phyloP scores from a whole-genome alignment of 2,797 vertebrate genomes.

The Centropyge bicolor region DNA sequence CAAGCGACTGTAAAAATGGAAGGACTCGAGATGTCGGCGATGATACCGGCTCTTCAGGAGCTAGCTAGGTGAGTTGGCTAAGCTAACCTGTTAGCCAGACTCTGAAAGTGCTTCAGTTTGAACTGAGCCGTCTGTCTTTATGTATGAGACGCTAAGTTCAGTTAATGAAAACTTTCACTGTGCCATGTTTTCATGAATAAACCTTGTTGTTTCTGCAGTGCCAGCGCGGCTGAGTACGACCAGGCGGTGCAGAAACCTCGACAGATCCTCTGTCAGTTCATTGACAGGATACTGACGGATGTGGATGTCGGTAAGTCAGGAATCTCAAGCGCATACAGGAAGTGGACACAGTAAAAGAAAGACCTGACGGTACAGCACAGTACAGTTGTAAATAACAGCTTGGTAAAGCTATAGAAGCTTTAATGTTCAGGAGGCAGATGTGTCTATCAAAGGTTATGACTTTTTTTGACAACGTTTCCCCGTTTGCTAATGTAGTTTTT shows the following conservation, averaged over 20 bases:
- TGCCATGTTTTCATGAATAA: not conserved
- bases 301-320: slow-evolving; percentile 92
- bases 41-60: slow-evolving; percentile 96
- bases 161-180: accelerated
- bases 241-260: slow-evolving; percentile 93
- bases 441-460: not conserved
- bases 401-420: not conserved
- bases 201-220: slow-evolving; percentile 78
- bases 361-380: not conserved
- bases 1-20: slow-evolving; percentile 82
- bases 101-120: not conserved
- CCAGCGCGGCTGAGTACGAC: slow-evolving; percentile 91
- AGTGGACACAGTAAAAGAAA: not conserved
- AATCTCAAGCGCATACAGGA: not conserved
- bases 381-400: not conserved
- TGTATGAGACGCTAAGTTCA: accelerated
- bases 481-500: not conserved
- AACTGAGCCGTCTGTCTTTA: not conserved
- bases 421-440: no score
- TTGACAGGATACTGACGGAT: slow-evolving; percentile 96
- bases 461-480: no score
- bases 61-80: slow-evolving; percentile 89
- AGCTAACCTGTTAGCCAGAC: slow-evolving; percentile 35
- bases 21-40: slow-evolving; percentile 94
- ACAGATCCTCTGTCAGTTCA: slow-evolving; percentile 98